These are phyloP conservation scores for Chloropsis hardwickii DNA, from an alignment of 2,113 vertebrate species.

Conservation along the genomic window DNA sequence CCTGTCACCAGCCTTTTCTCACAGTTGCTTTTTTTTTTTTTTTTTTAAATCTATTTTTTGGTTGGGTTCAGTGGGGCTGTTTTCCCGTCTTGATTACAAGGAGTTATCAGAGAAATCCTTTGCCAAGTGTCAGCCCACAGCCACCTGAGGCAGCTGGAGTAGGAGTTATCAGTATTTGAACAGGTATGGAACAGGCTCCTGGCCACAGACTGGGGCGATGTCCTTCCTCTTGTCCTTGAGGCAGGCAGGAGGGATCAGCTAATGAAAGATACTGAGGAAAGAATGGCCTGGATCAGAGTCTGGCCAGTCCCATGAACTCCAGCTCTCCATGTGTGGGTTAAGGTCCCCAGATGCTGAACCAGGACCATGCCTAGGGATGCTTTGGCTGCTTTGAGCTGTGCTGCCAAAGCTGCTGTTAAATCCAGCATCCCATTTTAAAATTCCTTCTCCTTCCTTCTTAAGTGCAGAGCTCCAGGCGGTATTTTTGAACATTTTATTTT, in stretches of 20 bases:
- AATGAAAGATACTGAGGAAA: neutral
- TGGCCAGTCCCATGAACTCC: neutral
- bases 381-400: neutral
- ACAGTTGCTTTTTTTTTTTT: neutral
- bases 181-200: neutral
- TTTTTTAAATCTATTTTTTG: neutral
- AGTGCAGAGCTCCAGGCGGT: neutral
- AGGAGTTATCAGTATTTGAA: slow-evolving; percentile 21
- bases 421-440: neutral
- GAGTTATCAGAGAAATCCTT: neutral
- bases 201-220: neutral
- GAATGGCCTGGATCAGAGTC: neutral
- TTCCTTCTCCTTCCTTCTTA: neutral
- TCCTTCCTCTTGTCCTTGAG: neutral
- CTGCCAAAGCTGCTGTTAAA: neutral
- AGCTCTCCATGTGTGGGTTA: rapidly evolving
- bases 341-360: neutral
- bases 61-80: neutral
- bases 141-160: neutral
- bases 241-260: neutral
- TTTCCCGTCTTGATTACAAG: neutral
- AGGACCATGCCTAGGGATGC: rapidly evolving
- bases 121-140: neutral
- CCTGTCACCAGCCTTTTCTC: neutral
- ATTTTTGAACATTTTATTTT: neutral